Base-by-base conservation (phyloP, 2,888 invertebrate species). In the Piscicola geometra region DNA sequence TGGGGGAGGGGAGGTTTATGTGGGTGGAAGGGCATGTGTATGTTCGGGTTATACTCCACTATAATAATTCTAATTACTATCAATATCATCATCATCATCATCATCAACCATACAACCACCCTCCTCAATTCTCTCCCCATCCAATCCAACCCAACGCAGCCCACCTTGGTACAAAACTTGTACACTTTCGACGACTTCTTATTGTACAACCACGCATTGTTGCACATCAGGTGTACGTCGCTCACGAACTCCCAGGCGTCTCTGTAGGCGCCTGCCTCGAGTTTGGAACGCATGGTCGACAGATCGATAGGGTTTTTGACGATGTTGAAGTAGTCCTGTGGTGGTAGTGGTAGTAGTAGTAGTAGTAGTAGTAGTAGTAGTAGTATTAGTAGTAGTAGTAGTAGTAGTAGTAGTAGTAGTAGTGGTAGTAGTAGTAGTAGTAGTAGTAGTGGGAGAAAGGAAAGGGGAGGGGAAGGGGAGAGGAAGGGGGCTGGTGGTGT, bases 201-300 rank as follows among this genome's bases (percentile, higher is more conserved):
- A 86, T 99, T 99, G 86, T 99, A 99, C 12, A 98, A 88, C 99
- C 99, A 99, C 5, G 99, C 99, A 86, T 99, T 99, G 83, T 99
- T 98, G 84, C 99, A 98, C 99, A 99, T 99, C 80, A 98, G 89
- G 96, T 97, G 99, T 0, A 99, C 94, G 86, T 99, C 99, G 83
- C 99, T 96, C 2, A 97, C 95, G 85, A 96, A 99, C 85, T 98
- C 94, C 97, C 98, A 98, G 0, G 98, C 98, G 87, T 98, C 96
- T 77, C 91, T 90, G 86, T 98, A 99, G 83, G 93, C 91, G 50
- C 96, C 97, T 74, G 91, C 90, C 84, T 95, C 93, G 75, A 99
- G 88, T 85, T 96, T 97, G 82, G 91, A 89, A 83, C 92, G 92
- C 80, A 99, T 96, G 0, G 96, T 94, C 28, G 94, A 93, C 82